Base-by-base conservation (phyloP, 2,797 vertebrate genomes). In the Aphelocoma californica region DNA sequence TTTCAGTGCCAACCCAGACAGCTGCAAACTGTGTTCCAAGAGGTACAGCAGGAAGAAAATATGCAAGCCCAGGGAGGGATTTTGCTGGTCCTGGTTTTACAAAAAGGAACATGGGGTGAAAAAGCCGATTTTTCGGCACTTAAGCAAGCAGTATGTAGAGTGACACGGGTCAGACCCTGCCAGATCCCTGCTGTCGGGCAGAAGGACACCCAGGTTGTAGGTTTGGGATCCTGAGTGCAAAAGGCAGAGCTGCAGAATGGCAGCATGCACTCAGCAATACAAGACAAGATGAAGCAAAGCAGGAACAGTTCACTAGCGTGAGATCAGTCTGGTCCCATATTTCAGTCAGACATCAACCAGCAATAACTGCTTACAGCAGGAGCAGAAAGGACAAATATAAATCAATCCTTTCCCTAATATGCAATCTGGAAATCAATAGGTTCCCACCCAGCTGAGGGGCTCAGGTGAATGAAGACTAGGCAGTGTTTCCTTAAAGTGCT, bases 171-270 rank as follows among this genome's bases (percentile, higher is more conserved):
- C 36, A 82, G 31, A 44, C 4, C 28, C n/a, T 66, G n/a, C 13
- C 38, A 73, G 29, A 54, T 18, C 44, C 19, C 42, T 4, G 4
- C 10, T 38, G 29, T 14, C 17, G 21, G 28, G 80, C 28, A 62
- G 48, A 65, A 54, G 24, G 53, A 86, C 17, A 24, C 42, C 19
- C 7, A 36, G 23, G 19, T 23, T 18, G 8, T 1, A 6, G 32
- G 11, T 28, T 45, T 0, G 0, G 53, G 66, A 56, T 64, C n/a
- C 36, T 53, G 0, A 0, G 18, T 48, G 40, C 34, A 62, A 34
- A 71, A 80, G n/a, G 61, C 65, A 83, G 56, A 73, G 51, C 34
- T 77, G 47, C 74, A 48, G 45, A 62, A 14, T 8, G 11, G 28
- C 14, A 82, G n/a, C 2, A 0, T 42, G 29, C 34, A 23, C 7